Conservation (phyloP, 2,113 vertebrate species). For the Baryphthengus martii region DNA sequence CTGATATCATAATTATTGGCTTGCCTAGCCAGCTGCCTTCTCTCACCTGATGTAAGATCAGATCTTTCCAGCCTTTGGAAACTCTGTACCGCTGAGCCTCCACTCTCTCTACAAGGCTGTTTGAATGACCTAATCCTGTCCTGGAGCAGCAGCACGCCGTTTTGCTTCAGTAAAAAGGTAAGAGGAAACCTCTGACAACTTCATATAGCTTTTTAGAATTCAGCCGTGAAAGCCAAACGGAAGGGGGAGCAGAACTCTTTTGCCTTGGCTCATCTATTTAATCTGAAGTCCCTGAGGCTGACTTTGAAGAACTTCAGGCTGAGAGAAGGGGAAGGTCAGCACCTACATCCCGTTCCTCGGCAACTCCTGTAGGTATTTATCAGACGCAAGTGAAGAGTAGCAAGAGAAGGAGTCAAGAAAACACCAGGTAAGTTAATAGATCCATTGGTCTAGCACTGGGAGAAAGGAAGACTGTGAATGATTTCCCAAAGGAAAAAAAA, state of each 20-base stretch:
- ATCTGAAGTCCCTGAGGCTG: slow-evolving; percentile 52
- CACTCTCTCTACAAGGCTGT: slow-evolving; percentile 62
- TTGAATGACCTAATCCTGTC: slow-evolving; percentile 71
- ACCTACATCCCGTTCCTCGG: slow-evolving; percentile 3
- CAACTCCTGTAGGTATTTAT: neutral
- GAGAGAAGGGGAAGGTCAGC: slow-evolving; percentile 53
- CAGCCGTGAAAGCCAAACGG: slow-evolving; percentile 75
- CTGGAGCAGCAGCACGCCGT: slow-evolving; percentile 75
- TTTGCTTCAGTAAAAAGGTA: slow-evolving; percentile 86
- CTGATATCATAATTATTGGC: slow-evolving; percentile 84
- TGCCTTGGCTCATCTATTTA: slow-evolving; percentile 69
- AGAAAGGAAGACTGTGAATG: neutral
- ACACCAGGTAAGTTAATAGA: slow-evolving; percentile 10
- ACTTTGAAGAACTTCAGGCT: slow-evolving; percentile 46
- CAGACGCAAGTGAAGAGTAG: neutral
- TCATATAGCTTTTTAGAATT: slow-evolving; percentile 56
- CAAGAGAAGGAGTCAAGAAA: neutral
- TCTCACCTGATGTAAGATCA: slow-evolving; percentile 80
- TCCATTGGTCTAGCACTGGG: neutral
- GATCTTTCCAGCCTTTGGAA: slow-evolving; percentile 60
- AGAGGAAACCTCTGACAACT: slow-evolving; percentile 79
- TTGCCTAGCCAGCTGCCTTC: slow-evolving; percentile 80
- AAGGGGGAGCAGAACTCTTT: slow-evolving; percentile 49
- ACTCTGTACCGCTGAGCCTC: slow-evolving; percentile 56
- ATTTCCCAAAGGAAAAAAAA: neutral